Evolutionary conservation across 92 coral and sea anemone species (phyloP).

Genomic region (Siderastrea radians): DNA sequence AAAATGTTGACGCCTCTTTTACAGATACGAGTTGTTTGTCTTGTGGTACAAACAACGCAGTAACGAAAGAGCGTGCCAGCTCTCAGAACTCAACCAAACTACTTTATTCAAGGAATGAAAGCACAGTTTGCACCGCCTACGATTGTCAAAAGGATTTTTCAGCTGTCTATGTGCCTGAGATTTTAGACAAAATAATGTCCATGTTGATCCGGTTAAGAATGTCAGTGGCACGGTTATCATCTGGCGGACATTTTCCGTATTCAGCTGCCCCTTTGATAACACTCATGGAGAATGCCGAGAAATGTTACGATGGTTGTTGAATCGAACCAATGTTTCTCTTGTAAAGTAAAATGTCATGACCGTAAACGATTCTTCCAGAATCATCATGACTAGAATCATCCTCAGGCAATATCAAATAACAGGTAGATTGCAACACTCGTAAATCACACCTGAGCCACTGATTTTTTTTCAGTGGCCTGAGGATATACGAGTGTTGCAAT

Average conservation of each 20-base stretch:
- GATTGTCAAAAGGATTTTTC: neutral
- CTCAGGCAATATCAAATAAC: no score
- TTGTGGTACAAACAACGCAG: neutral
- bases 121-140: neutral
- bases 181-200: slow-evolving; percentile 73
- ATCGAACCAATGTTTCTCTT: neutral
- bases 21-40: neutral
- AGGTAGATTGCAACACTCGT: no score
- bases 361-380: no score
- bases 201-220: slow-evolving; percentile 84
- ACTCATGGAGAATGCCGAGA: slow-evolving; percentile 69
- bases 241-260: slow-evolving; percentile 82
- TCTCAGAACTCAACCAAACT: neutral
- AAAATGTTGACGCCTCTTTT: neutral
- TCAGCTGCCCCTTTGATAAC: slow-evolving; percentile 70
- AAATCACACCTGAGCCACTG: no score
- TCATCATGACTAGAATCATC: no score
- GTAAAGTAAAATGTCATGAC: no score
- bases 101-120: neutral
- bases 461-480: no score
- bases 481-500: no score
- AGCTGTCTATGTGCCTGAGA: neutral
- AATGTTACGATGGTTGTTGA: neutral
- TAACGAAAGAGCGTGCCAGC: neutral
- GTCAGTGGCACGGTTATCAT: slow-evolving; percentile 63